Percentiles rank a stretch among this genome's conserved stretches.
These are phyloP conservation scores for Lysandra bellargus DNA, from an alignment of 2,888 invertebrate species.

Conservation along the genomic window DNA sequence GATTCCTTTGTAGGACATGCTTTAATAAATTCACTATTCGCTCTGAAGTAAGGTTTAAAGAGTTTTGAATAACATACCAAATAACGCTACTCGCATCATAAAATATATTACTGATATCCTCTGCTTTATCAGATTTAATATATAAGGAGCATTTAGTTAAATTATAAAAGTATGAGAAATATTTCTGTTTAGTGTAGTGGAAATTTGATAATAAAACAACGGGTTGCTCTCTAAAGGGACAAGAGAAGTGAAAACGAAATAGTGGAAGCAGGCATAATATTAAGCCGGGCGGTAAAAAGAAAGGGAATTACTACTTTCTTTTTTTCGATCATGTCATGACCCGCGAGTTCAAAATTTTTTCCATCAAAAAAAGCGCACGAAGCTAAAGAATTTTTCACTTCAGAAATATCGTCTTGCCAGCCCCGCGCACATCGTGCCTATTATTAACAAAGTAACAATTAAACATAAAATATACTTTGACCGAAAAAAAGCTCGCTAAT, in stretches of 20 bases:
- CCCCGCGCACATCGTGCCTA: neutral
- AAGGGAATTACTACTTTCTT: neutral
- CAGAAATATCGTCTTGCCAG: neutral
- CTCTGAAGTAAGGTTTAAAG: neutral
- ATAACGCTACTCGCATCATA: neutral
- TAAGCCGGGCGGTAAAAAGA: neutral
- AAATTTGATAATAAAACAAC: neutral
- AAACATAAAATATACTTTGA: neutral
- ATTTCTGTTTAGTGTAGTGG: neutral
- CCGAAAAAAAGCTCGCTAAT: neutral
- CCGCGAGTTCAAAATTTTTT: no score
- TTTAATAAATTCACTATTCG: constrained; percentile 1
- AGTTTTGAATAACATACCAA: constrained; percentile 2
- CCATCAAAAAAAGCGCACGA: neutral
- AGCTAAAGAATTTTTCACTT: neutral
- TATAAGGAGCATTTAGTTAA: neutral
- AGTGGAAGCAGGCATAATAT: no score
- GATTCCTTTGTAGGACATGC: neutral
- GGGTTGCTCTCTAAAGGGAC: no score
- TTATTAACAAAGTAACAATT: neutral
- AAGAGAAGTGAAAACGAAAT: neutral
- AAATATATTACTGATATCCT: neutral
- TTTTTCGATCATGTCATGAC: no score
- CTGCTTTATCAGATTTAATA: neutral
- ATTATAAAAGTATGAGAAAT: no score